Evolutionary conservation across 2,888 invertebrate species (phyloP).

Genomic region (Xestia sexstrigata): DNA sequence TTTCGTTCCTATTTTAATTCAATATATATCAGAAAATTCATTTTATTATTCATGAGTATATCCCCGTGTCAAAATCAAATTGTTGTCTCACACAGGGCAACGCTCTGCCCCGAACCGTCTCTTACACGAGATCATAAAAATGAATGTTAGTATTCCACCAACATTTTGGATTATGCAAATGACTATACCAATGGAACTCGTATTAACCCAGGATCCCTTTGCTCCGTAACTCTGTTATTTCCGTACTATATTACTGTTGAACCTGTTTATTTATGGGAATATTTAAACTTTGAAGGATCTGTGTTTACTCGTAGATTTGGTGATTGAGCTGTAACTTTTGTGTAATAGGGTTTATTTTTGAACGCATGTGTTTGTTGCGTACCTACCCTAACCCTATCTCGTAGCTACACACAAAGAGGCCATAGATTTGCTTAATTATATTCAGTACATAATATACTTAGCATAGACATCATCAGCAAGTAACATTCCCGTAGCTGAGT

Average conservation of each 20-base stretch:
- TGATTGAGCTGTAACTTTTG: constrained; percentile 26
- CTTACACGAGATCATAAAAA: constrained; percentile 58
- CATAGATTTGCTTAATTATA: not conserved
- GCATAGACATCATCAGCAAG: too few relatives aligned
- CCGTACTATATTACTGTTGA: constrained; percentile 31
- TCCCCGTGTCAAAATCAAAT: constrained; percentile 69
- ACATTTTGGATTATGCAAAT: constrained; percentile 64
- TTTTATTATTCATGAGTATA: constrained; percentile 71
- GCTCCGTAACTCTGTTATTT: constrained; percentile 52
- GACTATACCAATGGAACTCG: constrained; percentile 53
- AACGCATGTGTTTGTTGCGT: not conserved
- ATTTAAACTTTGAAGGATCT: constrained; percentile 31
- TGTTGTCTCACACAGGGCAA: constrained; percentile 55
- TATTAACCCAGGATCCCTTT: constrained; percentile 57
- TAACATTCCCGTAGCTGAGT: too few relatives aligned
- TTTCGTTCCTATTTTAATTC: constrained; percentile 48
- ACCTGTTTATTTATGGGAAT: constrained; percentile 46
- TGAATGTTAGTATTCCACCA: constrained; percentile 63
- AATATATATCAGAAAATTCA: constrained; percentile 61
- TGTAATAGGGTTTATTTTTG: not conserved
- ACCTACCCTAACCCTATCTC: too few relatives aligned
- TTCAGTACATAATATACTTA: too few relatives aligned
- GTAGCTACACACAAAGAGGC: not conserved
- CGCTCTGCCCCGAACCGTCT: constrained; percentile 38
- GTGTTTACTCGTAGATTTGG: constrained; percentile 27